Base-by-base conservation (phyloP, 1,140 invertebrate species). In the Drosophila funebris region DNA sequence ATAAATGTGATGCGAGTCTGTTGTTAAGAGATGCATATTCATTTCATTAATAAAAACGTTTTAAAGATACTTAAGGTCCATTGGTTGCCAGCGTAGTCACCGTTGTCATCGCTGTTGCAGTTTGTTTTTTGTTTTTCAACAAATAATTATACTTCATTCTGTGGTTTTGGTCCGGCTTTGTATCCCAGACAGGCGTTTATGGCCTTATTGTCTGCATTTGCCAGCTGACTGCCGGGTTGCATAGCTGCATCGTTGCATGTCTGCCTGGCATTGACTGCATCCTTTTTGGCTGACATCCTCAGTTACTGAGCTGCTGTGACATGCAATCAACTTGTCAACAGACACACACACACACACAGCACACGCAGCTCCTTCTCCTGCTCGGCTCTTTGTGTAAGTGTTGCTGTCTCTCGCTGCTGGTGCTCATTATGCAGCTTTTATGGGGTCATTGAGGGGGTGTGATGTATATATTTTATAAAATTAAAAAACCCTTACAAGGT, bases 301-400 rank as follows among this genome's bases (percentile, higher is more conserved):
- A 39, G 69, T 36, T 33, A 43, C 44, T 57, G 70, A 41, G 58
- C 33, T 43, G 74, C 70, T 44, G 20, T 63, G 66, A 74, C 72
- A 73, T 76, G 76, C 80, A 84, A 85, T 80, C 81, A 77, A 85
- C 76, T 85, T 80, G 76, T 85, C 81, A 71, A 64, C 81, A 50
- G 48, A 18, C 58, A 20, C 50, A 64, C 36, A n/a, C 58, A 68
- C 13, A 2, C 36, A n/a, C 36, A 39, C 13, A 13, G 16, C 61
- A 16, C 62, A 66, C 36, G 8, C 57, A 66, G 5, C 4, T n/a
- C 24, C 2, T 18, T 14, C 24, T 53, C 4, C 18, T 20, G 29
- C 1, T 41, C 9, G 31, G 29, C n/a, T 20, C n/a, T 56, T 37
- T 41, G 56, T 41, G 24, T 71, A 14, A 66, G 50, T 37, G 31